These are phyloP conservation scores for Abrostola triplasia DNA, from an alignment of 2,888 invertebrate genomes.

Conservation along the genomic window DNA sequence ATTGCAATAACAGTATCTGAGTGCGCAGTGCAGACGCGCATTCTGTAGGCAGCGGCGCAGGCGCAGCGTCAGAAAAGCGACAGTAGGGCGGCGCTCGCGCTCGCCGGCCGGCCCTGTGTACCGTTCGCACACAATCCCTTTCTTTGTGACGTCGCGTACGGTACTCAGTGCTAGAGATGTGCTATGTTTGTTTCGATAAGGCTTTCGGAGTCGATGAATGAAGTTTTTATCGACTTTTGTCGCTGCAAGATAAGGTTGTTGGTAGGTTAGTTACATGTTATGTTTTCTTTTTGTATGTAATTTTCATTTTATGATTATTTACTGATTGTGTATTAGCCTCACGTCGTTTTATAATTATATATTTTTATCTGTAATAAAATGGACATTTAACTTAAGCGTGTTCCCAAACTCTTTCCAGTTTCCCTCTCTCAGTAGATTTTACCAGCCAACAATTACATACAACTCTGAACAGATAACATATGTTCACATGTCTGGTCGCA, in stretches of 20 bases:
- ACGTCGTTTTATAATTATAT: too few relatives aligned
- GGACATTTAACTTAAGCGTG: too few relatives aligned
- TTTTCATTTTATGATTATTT: background rate
- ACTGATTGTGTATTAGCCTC: too few relatives aligned
- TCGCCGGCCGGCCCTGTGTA: conserved; percentile 76
- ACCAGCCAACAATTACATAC: background rate
- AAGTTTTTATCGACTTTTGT: conserved; percentile 2
- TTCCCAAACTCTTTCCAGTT: too few relatives aligned
- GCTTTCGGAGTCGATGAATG: conserved; percentile 46
- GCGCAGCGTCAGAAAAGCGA: conserved; percentile 76
- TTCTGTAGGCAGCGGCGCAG: conserved; percentile 17
- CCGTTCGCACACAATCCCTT: conserved; percentile 82
- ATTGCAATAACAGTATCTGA: too few relatives aligned
- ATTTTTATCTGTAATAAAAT: too few relatives aligned
- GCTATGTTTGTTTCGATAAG: conserved; percentile 43
- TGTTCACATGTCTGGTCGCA: background rate
- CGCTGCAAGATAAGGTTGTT: background rate
- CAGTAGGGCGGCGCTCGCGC: conserved; percentile 73
- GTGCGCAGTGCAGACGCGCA: background rate
- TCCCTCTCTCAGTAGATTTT: too few relatives aligned
- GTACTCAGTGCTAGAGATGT: conserved; percentile 77
- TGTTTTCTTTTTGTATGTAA: background rate
- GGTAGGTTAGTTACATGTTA: too few relatives aligned
- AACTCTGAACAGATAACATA: background rate
- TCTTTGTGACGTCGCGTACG: conserved; percentile 87